Base-by-base conservation (phyloP, 1,140 invertebrate species). In the Drosophila biarmipes region DNA sequence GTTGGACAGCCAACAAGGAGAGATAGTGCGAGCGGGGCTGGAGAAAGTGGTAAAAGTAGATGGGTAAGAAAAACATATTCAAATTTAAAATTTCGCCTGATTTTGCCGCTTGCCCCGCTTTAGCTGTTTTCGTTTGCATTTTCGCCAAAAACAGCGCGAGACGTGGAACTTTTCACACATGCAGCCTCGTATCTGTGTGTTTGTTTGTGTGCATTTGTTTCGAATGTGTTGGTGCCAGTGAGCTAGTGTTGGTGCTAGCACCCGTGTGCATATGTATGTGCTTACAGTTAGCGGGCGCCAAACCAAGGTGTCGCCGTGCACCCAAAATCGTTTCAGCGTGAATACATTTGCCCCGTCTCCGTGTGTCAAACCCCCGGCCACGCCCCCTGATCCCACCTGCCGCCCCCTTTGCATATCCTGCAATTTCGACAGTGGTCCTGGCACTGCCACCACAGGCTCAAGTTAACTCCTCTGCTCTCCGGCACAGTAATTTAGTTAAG, bases 281-380 rank as follows among this genome's bases (percentile, higher is more conserved):
- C 81, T 86, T 86, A 87, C 81, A 86, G 81, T 86, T 89, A 82
- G 82, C 82, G 82, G 82, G 84, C 82, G 82, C 82, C 82, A 87
- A 89, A 87, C 78, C 82, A 87, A 87, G 84, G 82, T 87, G 82
- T 87, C 82, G 82, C 82, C 82, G 63, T 87, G 82, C 82, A 89
- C 78, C 84, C 82, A 62, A 87, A 87, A 87, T 87, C 84, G 84
- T 87, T 87, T 87, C 82, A 64, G 79, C 82, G 82, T 89, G 81
- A 87, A 87, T 87, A 87, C 84, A 82, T 89, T 87, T 89, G 57
- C 80, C 55, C 73, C 75, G 43, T 55, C 72, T 52, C 54, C 61
- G 55, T 64, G 59, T 48, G 62, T 66, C 57, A 59, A 59, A 59
- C 46, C 42, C 55, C 58, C 48, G 15, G 42, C 43, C 46, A 21